Percentiles rank a stretch among this genome's conserved stretches.
phyloP scores from a whole-genome alignment of 2,888 invertebrate species.

The Prenolepis imparis region DNA sequence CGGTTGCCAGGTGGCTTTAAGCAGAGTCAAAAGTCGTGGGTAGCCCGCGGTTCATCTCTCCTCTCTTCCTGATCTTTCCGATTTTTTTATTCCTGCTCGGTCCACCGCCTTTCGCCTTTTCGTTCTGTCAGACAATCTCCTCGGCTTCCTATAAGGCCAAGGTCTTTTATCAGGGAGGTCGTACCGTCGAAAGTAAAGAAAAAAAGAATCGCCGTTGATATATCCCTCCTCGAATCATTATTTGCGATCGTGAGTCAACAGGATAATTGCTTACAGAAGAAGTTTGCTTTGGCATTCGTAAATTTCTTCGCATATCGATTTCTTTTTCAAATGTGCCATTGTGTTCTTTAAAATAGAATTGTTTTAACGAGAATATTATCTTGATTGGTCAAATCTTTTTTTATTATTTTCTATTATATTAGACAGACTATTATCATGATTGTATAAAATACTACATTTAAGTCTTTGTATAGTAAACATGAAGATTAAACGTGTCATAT shows the following conservation, averaged over 20 bases:
- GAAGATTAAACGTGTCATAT: not conserved
- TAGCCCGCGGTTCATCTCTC: constrained; percentile 20
- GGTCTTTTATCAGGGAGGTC: constrained; percentile 60
- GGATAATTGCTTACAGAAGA: constrained; percentile 33
- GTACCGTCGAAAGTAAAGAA: constrained; percentile 17
- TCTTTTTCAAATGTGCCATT: constrained; percentile 24
- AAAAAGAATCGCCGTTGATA: constrained; percentile 33
- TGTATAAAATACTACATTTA: constrained; percentile 3
- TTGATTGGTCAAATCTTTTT: not conserved
- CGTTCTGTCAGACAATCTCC: constrained; percentile 46
- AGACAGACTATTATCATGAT: not conserved
- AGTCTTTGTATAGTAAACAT: not conserved
- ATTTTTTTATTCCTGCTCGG: constrained; percentile 40
- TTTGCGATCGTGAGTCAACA: constrained; percentile 47
- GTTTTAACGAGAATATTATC: not conserved
- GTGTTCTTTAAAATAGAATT: constrained; percentile 23
- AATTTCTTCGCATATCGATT: not conserved
- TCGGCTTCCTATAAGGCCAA: constrained; percentile 63
- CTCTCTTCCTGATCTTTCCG: constrained; percentile 13
- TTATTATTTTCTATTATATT: too few relatives aligned
- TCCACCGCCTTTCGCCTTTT: constrained; percentile 49
- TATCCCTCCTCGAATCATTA: constrained; percentile 30
- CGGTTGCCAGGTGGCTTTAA: constrained; percentile 53
- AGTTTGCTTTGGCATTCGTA: constrained; percentile 26
- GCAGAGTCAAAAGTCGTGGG: constrained; percentile 49